phyloP scores from a whole-genome alignment of 2,797 vertebrate genomes.

The Ceryle rudis region DNA sequence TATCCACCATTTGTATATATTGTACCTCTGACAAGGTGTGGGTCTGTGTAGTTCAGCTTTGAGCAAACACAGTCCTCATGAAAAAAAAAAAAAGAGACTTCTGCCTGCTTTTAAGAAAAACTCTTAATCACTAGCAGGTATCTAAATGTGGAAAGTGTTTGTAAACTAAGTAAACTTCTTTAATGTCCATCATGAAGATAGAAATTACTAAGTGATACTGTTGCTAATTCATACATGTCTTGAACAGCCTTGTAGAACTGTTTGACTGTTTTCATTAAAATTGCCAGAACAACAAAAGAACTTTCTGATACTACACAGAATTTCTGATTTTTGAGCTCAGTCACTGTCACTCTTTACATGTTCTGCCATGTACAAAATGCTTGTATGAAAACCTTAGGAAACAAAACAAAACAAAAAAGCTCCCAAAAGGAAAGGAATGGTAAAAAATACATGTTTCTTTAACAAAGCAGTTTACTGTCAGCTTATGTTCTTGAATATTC shows the following conservation, averaged over 20 bases:
- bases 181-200: background rate
- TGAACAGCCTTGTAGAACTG: background rate
- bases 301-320: background rate
- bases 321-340: background rate
- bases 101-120: background rate
- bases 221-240: background rate
- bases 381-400: background rate
- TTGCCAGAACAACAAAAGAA: background rate
- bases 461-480: background rate
- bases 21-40: background rate
- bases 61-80: background rate
- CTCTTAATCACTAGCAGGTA: background rate
- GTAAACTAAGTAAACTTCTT: background rate
- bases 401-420: background rate
- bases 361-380: background rate
- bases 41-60: background rate
- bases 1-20: background rate
- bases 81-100: background rate
- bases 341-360: background rate
- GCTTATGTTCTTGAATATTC: background rate
- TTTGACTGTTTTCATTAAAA: background rate
- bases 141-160: background rate
- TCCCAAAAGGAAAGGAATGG: background rate
- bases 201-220: background rate
- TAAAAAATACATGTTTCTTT: background rate